phyloP scores from a whole-genome alignment of 2,113 vertebrate species.

The Eretmochelys imbricata region DNA sequence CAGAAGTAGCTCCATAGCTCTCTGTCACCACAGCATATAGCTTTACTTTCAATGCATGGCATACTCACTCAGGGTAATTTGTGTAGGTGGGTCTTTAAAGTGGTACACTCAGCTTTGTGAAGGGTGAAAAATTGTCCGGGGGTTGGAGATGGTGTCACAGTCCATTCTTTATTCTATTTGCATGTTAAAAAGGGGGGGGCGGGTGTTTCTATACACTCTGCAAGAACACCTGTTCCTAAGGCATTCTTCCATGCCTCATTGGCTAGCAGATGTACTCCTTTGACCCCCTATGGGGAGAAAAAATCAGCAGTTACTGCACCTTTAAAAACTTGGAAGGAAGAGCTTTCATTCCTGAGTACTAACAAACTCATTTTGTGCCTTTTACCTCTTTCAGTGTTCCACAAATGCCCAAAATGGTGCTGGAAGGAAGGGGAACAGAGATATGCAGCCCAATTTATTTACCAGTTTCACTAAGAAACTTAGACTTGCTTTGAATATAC shows the following conservation, averaged over 20 bases:
- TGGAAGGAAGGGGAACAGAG: neutral
- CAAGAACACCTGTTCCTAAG: neutral
- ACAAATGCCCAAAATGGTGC: rapidly evolving
- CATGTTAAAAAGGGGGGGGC: neutral
- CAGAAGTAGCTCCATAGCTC: constrained; percentile 70
- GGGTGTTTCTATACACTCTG: neutral
- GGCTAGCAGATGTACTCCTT: constrained; percentile 3
- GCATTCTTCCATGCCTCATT: neutral
- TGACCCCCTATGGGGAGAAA: neutral
- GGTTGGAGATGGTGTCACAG: neutral
- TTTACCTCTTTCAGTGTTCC: neutral
- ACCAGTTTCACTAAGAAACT: neutral
- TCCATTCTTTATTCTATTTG: neutral
- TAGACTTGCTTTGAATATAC: neutral
- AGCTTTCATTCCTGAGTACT: neutral
- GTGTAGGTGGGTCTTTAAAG: neutral
- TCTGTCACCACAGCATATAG: constrained; percentile 56
- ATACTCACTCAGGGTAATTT: neutral
- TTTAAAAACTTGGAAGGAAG: neutral
- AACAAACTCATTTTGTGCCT: neutral
- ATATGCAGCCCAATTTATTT: neutral
- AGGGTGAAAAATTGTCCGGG: neutral
- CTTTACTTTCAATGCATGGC: neutral
- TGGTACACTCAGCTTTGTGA: neutral
- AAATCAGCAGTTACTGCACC: neutral